These are phyloP conservation scores for Lepus townsendii DNA, from an alignment of 2,797 vertebrate genomes.

Conservation along the genomic window DNA sequence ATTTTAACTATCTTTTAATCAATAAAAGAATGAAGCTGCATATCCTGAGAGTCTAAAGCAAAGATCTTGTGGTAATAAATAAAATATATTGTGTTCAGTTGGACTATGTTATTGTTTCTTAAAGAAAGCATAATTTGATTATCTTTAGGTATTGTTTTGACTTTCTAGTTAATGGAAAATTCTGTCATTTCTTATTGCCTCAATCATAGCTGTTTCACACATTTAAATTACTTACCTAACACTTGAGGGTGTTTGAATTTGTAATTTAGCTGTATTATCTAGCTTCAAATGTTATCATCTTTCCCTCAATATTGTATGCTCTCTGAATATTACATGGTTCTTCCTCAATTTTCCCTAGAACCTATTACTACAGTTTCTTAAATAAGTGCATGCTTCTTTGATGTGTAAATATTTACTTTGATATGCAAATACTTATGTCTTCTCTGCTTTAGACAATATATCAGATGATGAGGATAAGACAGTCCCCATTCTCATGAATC, in stretches of 20 bases:
- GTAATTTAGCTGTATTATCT: conserved; percentile 48
- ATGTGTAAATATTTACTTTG: conserved; percentile 3
- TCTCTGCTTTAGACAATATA: conserved; percentile 14
- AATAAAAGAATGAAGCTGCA: background rate
- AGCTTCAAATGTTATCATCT: conserved; percentile 68
- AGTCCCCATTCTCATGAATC: background rate
- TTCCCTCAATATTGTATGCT: conserved; percentile 48
- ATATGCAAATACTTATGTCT: background rate
- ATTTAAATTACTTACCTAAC: conserved; percentile 71
- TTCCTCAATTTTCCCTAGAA: conserved; percentile 58
- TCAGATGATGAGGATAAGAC: background rate
- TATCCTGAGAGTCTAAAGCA: background rate
- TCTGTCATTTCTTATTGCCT: conserved; percentile 14
- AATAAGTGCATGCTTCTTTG: conserved; percentile 39
- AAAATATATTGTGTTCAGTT: conserved; percentile 2
- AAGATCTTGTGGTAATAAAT: background rate
- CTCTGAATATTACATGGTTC: conserved; percentile 50
- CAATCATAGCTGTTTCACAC: conserved; percentile 64
- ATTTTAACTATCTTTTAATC: conserved; percentile 28
- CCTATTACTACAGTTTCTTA: conserved; percentile 70
- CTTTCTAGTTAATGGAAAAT: conserved; percentile 26
- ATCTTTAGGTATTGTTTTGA: conserved; percentile 12
- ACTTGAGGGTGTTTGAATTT: conserved; percentile 45
- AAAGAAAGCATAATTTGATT: conserved; percentile 39
- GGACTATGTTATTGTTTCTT: background rate